These are phyloP conservation scores for Nephrotoma guestfalica DNA, from an alignment of 2,888 invertebrate genomes.

Conservation along the genomic window DNA sequence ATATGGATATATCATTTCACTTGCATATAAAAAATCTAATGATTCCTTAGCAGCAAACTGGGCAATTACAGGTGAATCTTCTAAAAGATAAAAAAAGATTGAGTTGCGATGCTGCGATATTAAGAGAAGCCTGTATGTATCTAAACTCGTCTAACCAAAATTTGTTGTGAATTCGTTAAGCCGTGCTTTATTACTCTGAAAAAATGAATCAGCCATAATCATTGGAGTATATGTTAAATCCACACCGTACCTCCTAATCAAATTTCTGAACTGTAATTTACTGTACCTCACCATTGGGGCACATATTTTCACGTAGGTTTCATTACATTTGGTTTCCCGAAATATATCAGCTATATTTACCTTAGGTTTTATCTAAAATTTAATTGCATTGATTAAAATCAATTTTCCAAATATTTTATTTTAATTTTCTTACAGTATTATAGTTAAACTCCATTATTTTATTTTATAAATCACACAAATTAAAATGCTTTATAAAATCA, in stretches of 20 bases:
- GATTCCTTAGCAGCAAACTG: constrained; percentile 89
- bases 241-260: constrained; percentile 67
- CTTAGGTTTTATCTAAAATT: constrained; percentile 15
- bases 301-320: constrained; percentile 57
- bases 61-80: constrained; percentile 74
- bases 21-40: constrained; percentile 69
- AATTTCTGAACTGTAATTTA: constrained; percentile 59
- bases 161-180: constrained; percentile 61
- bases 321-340: constrained; percentile 32
- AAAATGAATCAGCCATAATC: constrained; percentile 91
- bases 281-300: constrained; percentile 97
- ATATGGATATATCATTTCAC: constrained; percentile 69
- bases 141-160: neutral
- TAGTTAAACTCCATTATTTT: neutral
- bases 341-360: constrained; percentile 50
- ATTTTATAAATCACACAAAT: neutral
- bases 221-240: constrained; percentile 91
- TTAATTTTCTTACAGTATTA: neutral
- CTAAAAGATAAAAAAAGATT: constrained; percentile 23
- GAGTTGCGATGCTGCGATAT: too few species aligned
- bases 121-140: neutral
- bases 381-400: neutral
- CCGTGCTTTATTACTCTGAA: constrained; percentile 75
- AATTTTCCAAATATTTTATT: neutral
- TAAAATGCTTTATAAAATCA: neutral